phyloP scores from a whole-genome alignment of 2,113 vertebrate species.

The Salvelinus alpinus region DNA sequence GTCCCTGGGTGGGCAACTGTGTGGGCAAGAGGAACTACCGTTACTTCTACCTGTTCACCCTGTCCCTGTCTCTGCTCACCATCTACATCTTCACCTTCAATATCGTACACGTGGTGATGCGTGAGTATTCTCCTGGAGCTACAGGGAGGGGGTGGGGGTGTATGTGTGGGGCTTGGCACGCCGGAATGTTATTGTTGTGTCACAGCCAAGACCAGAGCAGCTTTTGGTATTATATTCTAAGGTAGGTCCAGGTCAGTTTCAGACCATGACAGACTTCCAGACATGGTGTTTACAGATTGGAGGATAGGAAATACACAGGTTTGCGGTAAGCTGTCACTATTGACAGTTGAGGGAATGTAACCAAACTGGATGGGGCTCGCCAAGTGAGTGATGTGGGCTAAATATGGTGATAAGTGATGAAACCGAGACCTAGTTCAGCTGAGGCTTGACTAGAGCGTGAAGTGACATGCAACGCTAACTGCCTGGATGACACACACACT shows the following conservation, averaged over 20 bases:
- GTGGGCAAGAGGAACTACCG: conserved; percentile 99
- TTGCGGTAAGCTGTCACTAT: not conserved
- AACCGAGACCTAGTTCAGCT: conserved; percentile 15
- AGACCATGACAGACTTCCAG: not conserved
- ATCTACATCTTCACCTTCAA: conserved; percentile 99
- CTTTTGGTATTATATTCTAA: not conserved
- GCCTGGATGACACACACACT: conserved; percentile 21
- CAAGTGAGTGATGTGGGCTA: not conserved
- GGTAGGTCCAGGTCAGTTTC: not conserved
- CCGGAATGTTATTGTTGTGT: not conserved
- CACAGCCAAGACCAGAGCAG: not conserved
- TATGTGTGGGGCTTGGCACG: no score
- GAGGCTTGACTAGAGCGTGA: not conserved
- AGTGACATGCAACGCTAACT: not conserved
- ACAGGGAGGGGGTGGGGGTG: conserved; percentile 83
- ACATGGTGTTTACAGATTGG: not conserved
- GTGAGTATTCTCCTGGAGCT: conserved; percentile 82
- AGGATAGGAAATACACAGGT: not conserved
- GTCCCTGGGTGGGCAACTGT: conserved; percentile 98
- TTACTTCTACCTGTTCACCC: conserved; percentile 99
- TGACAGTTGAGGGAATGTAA: not conserved
- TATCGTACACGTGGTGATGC: conserved; percentile 95
- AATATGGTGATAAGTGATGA: not conserved
- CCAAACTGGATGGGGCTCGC: not conserved
- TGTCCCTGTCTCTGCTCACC: conserved; percentile 96